phyloP scores from a whole-genome alignment of 2,888 invertebrate species.

The Netelia inedita region DNA sequence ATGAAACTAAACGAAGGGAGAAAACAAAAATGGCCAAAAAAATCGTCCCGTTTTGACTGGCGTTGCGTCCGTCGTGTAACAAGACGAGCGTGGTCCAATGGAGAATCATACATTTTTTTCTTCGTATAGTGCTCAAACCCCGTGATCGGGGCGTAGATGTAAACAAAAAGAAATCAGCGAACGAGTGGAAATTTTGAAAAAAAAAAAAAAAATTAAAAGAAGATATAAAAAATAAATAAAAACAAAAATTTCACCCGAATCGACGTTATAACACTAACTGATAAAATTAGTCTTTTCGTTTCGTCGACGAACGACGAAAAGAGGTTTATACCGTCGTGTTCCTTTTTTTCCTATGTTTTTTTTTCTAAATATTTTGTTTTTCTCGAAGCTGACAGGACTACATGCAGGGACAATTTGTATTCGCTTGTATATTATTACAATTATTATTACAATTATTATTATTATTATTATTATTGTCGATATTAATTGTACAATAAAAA shows the following conservation, averaged over 20 bases:
- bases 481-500: conserved; percentile 57
- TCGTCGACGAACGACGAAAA: conserved; percentile 40
- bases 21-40: neutral
- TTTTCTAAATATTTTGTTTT: too few species aligned
- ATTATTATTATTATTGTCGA: conserved; percentile 33
- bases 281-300: conserved; percentile 49
- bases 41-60: conserved; percentile 5
- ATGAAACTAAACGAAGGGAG: neutral
- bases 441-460: conserved; percentile 38
- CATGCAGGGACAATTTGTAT: conserved; percentile 25
- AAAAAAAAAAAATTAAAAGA: neutral
- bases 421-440: conserved; percentile 38
- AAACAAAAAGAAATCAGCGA: neutral
- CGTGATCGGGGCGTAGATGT: conserved; percentile 8
- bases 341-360: neutral
- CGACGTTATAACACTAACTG: conserved; percentile 35
- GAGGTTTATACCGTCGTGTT: conserved; percentile 30
- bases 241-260: neutral
- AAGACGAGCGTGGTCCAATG: neutral
- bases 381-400: conserved; percentile 6
- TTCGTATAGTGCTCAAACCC: conserved; percentile 52
- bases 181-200: conserved; percentile 14
- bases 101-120: neutral
- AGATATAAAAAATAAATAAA: neutral
- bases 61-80: neutral